Evolutionary conservation across 2,888 invertebrate species (phyloP).

Genomic region (Pediacus dermestoides): DNA sequence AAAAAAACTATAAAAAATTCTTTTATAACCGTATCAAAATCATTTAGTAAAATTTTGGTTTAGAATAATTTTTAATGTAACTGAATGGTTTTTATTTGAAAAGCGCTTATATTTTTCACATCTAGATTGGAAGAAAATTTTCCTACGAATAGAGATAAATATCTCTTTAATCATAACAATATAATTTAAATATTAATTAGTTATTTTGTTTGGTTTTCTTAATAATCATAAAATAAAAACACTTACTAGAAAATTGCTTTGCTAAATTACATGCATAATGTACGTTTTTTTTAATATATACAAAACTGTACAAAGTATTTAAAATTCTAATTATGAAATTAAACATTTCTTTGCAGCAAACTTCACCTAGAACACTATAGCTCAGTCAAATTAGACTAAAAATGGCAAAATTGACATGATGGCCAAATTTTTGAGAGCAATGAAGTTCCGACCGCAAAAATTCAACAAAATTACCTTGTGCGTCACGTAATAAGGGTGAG

Average conservation of each 20-base stretch:
- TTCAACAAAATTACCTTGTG: neutral
- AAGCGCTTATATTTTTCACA: conserved; percentile 17
- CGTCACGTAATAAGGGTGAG: too few relatives aligned
- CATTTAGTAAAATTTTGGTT: too few relatives aligned
- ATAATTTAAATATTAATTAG: too few relatives aligned
- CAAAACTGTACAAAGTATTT: conserved; percentile 31
- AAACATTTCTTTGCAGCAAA: conserved; percentile 22
- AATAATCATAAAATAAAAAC: conserved; percentile 22
- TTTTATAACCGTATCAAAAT: too few relatives aligned
- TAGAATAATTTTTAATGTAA: too few relatives aligned
- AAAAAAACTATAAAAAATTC: conserved; percentile 18
- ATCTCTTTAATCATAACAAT: conserved; percentile 6
- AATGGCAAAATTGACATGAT: too few relatives aligned
- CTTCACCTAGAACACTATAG: too few relatives aligned
- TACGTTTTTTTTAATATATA: conserved; percentile 26
- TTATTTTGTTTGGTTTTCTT: conserved; percentile 14
- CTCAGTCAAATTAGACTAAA: too few relatives aligned
- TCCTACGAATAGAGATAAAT: conserved; percentile 27
- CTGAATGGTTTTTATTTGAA: too few relatives aligned
- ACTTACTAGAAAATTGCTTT: conserved; percentile 19
- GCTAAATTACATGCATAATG: conserved; percentile 19
- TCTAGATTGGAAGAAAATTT: conserved; percentile 32
- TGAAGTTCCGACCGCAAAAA: neutral
- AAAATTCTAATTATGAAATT: conserved; percentile 19
- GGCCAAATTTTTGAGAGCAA: too few relatives aligned